phyloP scores from a whole-genome alignment of 2,113 vertebrate species.

The Cercopithecus mona region DNA sequence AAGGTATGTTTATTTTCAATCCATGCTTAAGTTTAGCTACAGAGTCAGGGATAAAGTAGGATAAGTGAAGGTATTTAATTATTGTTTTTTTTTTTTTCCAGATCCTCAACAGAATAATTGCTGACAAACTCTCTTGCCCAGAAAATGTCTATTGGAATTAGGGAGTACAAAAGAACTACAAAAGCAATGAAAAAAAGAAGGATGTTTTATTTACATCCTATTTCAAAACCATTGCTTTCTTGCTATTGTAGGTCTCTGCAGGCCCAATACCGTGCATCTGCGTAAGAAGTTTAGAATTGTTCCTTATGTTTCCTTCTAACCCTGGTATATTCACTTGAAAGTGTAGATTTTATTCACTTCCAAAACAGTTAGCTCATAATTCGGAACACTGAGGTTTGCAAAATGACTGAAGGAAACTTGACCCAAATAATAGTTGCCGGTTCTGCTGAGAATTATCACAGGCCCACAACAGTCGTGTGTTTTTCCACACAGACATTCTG shows the following conservation, averaged over 20 bases:
- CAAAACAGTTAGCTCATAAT: neutral
- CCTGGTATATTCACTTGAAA: neutral
- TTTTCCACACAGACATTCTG: neutral
- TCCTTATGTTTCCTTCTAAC: neutral
- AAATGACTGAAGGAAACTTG: neutral
- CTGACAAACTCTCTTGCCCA: conserved; percentile 55
- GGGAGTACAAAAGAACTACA: neutral
- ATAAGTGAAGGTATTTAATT: conserved; percentile 73
- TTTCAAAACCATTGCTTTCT: neutral
- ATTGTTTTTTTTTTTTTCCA: conserved; percentile 56
- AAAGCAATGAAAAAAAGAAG: neutral
- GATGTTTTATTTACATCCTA: neutral
- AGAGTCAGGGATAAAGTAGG: conserved; percentile 63
- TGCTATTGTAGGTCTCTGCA: neutral
- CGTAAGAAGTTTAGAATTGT: neutral
- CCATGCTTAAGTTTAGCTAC: conserved; percentile 41
- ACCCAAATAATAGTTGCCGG: neutral
- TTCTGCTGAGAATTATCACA: neutral
- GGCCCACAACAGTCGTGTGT: neutral
- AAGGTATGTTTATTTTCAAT: conserved; percentile 69
- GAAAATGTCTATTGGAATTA: conserved; percentile 60
- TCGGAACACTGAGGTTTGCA: neutral
- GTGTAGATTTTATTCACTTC: neutral
- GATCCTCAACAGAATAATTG: conserved; percentile 62
- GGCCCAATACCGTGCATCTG: neutral